A percentile compares a stretch with the other conserved stretches of the same genome.
phyloP scores from a whole-genome alignment of 2,888 invertebrate genomes.

The Scrobipalpa costella region DNA sequence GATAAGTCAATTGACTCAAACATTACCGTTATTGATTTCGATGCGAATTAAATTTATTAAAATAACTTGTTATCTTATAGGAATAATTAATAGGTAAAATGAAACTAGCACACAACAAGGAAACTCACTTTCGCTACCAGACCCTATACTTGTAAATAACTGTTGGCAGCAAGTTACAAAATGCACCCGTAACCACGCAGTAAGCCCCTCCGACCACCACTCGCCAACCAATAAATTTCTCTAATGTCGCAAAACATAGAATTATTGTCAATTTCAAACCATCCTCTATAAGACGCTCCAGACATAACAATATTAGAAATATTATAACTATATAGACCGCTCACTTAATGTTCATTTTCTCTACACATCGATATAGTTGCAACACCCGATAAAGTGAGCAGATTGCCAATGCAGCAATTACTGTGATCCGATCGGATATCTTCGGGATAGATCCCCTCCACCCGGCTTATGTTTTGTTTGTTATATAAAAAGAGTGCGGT shows the following conservation, averaged over 20 bases:
- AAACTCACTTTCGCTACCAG: constrained; percentile 48
- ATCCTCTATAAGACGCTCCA: constrained; percentile 21
- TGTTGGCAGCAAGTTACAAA: constrained; percentile 38
- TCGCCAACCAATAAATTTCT: constrained; percentile 26
- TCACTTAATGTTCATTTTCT: constrained; percentile 65
- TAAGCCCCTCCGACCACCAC: constrained; percentile 20
- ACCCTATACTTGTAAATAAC: constrained; percentile 38
- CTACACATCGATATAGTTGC: constrained; percentile 65
- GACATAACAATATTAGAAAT: constrained; percentile 38
- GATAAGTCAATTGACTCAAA: too few relatives aligned
- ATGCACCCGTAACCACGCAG: constrained; percentile 29
- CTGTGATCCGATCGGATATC: constrained; percentile 76
- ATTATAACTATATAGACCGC: constrained; percentile 57
- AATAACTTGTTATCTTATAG: constrained; percentile 44
- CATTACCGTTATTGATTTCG: neutral
- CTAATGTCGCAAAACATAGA: constrained; percentile 24
- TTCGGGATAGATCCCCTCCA: constrained; percentile 72
- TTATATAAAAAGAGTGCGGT: constrained; percentile 78
- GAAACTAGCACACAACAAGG: constrained; percentile 49
- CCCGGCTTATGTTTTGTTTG: constrained; percentile 70
- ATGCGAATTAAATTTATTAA: constrained; percentile 17
- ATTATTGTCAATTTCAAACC: constrained; percentile 23
- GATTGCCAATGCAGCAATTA: constrained; percentile 76
- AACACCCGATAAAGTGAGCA: constrained; percentile 69
- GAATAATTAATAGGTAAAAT: constrained; percentile 50